Base-by-base conservation (phyloP, 1,140 invertebrate species). In the Drosophila nikananu region DNA sequence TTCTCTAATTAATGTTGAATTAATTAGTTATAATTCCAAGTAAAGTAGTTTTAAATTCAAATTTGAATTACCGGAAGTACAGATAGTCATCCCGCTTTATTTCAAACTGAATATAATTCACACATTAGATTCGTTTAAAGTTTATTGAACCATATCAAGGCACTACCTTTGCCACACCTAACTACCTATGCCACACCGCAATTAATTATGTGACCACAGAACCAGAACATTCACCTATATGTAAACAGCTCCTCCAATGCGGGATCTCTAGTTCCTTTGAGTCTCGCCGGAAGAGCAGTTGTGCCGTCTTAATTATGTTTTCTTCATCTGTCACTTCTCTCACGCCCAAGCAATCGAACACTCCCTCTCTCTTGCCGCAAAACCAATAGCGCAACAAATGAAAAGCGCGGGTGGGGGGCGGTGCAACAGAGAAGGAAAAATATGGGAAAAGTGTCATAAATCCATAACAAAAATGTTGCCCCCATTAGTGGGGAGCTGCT, bases 391-490 rank as follows among this genome's bases (percentile, higher is more conserved):
- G 48, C 77, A 83, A 58, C 74, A 77, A 61, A 66, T 67, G 73
- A 77, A 54, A 77, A 46, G 30, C 37, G 3, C 2, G 3, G 0
- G n/a, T 13, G 5, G 51, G 25, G 12, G n/a, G 2, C n/a, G n/a
- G n/a, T n/a, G n/a, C n/a, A 6, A 8, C 15, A 21, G 21, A 15
- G 4, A 37, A 39, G 44, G 12, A 65, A 32, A 44, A 55, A 60
- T 44, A 25, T 46, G 46, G 21, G 15, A 49, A 59, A 54, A 74
- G 54, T 75, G 76, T 78, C 77, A 87, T 86, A 86, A 86, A 86
- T 86, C 83, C 81, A 83, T 87, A 89, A 83, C 77, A 84, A 76
- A 73, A 89, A 68, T 76, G 66, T 80, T 63, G 30, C 64, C 72
- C 72, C 86, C 84, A 87, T 87, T 89, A 87, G 86, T 54, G 23